Base-by-base conservation (phyloP, 2,113 vertebrate species). In the Aldabrachelys gigantea region DNA sequence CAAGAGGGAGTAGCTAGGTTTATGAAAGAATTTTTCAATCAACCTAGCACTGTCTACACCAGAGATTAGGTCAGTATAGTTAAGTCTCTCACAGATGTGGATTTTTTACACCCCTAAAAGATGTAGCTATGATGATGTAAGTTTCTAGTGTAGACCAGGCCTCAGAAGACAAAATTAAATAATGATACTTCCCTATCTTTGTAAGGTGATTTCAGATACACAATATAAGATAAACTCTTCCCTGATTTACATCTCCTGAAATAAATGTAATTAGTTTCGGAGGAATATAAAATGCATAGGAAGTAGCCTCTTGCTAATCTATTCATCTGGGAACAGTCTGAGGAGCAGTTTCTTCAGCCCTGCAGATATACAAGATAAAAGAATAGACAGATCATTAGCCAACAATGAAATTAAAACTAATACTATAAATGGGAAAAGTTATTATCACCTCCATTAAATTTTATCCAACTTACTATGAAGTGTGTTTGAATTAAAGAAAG, bases 341-440 rank as follows among this genome's bases (percentile, higher is more conserved):
- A 94, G 62, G 41, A 94, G 38, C 57, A 57, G 24, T 80, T 31
- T 95, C 87, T 86, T 92, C 85, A 95, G 90, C 69, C 89, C 79
- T 90, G 83, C 31, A 95, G 91, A 93, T 49, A 57, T 10, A 25
- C 10, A 10, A 90, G 89, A 95, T 94, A 85, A 97, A 97, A 97
- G 82, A 95, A 92, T 31, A 94, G 91, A 91, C 80, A 96, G 88
- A 95, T 94, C 94, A 95, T 97, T 97, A 97, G 72, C 82, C 93
- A 97, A 94, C 85, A 96, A 94, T 94, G 87, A 97, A 97, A 97
- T 98, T 96, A 91, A 96, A 95, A 93, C 84, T 92, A 93, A 92
- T 89, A 96, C 57, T 83, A 25, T 50, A 76, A 94, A 27, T 62
- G 47, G 38, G 56, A 85, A 93, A 94, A 92, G 65, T 91, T 93